A percentile compares a stretch with the other conserved stretches of the same genome.
Evolutionary conservation across 2,888 invertebrate species (phyloP).

Genomic region (Osedax fenrisi): DNA sequence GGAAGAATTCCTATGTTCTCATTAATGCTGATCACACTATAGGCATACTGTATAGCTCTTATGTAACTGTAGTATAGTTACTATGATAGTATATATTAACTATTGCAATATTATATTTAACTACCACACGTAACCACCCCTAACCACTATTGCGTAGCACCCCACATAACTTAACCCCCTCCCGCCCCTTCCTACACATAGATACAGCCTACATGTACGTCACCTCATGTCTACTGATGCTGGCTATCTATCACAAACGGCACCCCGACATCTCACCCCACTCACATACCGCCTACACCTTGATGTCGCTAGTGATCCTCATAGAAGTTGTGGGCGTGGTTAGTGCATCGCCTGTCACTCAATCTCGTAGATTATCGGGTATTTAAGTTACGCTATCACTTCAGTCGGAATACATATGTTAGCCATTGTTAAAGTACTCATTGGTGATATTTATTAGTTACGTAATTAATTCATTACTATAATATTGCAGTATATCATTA

Average conservation of each 20-base stretch:
- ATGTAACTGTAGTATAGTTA: too few species aligned
- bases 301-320: constrained; percentile 62
- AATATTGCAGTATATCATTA: too few species aligned
- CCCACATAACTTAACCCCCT: constrained; percentile 76
- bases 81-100: too few species aligned
- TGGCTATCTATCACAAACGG: constrained; percentile 73
- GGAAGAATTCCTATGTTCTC: too few species aligned
- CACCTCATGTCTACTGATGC: constrained; percentile 70
- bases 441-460: constrained; percentile 22
- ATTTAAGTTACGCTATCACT: too few species aligned
- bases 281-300: constrained; percentile 52
- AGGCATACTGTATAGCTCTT: too few species aligned
- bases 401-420: not conserved
- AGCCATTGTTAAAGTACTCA: constrained; percentile 23
- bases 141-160: constrained; percentile 77
- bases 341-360: too few species aligned
- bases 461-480: too few species aligned
- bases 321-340: constrained; percentile 68
- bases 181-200: constrained; percentile 62
- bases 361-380: too few species aligned
- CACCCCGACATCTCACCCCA: constrained; percentile 77
- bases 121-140: too few species aligned
- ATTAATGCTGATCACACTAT: too few species aligned
- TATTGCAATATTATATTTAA: too few species aligned
- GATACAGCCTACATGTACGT: constrained; percentile 87